These are phyloP conservation scores for Grammomys dolichurus DNA, from an alignment of 2,113 vertebrate genomes.

Conservation along the genomic window DNA sequence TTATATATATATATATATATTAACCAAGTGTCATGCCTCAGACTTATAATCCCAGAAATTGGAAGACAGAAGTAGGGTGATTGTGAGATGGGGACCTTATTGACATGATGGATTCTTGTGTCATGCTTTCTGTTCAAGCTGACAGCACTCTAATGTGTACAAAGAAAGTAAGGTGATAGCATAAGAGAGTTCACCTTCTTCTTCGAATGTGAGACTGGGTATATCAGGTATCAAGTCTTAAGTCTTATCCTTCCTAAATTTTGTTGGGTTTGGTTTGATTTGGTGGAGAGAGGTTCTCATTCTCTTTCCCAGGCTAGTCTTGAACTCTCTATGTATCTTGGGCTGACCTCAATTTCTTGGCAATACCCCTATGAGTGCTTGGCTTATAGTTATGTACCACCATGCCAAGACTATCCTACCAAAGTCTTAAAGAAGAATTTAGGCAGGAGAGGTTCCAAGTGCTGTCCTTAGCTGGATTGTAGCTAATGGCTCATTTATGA, in stretches of 20 bases:
- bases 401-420: neutral
- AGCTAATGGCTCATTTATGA: slow-evolving; percentile 66
- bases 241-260: neutral
- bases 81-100: neutral
- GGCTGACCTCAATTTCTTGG: neutral
- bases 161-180: slow-evolving; percentile 15
- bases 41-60: neutral
- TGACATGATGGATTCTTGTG: neutral
- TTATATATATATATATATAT: neutral
- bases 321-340: neutral
- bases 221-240: neutral
- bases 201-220: neutral
- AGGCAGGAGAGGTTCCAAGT: slow-evolving; percentile 48
- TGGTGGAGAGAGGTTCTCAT: no score
- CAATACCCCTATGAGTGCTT: neutral
- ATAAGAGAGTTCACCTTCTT: neutral
- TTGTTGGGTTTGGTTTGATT: neutral
- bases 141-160: slow-evolving; percentile 12
- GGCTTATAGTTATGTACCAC: neutral
- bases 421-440: slow-evolving; percentile 38
- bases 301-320: neutral
- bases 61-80: neutral
- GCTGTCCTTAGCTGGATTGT: slow-evolving; percentile 50
- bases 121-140: neutral
- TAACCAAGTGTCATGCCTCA: neutral